A percentile compares a stretch with the other conserved stretches of the same genome.
Evolutionary conservation across 2,113 vertebrate species (phyloP).

Genomic region (Gymnobelideus leadbeateri): DNA sequence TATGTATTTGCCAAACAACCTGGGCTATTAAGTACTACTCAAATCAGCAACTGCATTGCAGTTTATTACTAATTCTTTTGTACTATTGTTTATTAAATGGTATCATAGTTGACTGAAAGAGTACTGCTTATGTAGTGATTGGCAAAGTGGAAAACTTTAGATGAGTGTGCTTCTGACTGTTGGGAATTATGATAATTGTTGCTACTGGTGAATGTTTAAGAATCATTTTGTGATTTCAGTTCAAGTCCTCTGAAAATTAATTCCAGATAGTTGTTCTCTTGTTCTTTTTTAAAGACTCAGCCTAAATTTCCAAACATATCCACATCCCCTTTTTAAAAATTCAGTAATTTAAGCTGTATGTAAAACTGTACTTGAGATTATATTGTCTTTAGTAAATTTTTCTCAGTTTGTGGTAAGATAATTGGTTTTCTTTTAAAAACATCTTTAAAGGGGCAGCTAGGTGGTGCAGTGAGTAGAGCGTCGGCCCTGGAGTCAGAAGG

Average conservation of each 20-base stretch:
- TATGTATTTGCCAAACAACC: background rate
- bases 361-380: background rate
- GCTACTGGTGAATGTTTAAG: background rate
- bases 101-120: background rate
- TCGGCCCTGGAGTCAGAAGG: too few relatives aligned
- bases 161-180: background rate
- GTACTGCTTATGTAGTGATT: background rate
- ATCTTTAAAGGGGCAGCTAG: too few relatives aligned
- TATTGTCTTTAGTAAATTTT: background rate
- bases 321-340: background rate
- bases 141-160: background rate
- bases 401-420: background rate
- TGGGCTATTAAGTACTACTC: background rate
- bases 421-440: background rate
- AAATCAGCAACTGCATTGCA: background rate
- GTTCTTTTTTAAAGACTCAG: background rate
- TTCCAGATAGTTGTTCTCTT: constrained; percentile 2
- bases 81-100: background rate
- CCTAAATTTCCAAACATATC: background rate
- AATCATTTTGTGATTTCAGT: too few relatives aligned
- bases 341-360: background rate
- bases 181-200: background rate
- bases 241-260: background rate
- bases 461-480: too few relatives aligned
- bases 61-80: background rate